Conservation (phyloP, 2,797 vertebrate genomes). For the Eupleurogrammus muticus region DNA sequence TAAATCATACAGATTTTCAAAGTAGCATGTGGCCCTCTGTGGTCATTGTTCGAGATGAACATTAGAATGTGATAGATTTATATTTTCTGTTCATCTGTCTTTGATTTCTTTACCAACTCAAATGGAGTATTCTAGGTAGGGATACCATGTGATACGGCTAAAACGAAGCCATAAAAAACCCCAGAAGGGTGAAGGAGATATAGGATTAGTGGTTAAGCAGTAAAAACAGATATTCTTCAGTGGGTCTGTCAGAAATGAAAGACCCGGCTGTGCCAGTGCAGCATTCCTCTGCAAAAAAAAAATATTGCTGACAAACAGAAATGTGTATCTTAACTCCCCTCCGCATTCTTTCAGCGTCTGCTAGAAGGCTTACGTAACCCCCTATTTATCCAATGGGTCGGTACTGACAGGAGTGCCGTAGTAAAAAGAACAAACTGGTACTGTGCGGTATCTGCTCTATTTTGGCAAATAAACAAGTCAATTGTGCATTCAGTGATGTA, state of each 20-base stretch:
- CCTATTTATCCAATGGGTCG: slow-evolving; percentile 49
- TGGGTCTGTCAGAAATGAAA: slow-evolving; percentile 27
- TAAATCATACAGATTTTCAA: background rate
- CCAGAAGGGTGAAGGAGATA: background rate
- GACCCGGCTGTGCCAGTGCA: background rate
- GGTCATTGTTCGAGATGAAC: slow-evolving; percentile 17
- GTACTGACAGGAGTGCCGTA: slow-evolving; percentile 32
- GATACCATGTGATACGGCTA: slow-evolving; percentile 28
- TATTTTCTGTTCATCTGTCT: background rate
- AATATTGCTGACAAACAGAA: slow-evolving; percentile 57
- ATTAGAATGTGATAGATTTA: background rate
- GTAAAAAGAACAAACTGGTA: slow-evolving; percentile 31
- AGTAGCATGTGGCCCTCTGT: background rate
- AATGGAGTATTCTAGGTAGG: slow-evolving; percentile 32
- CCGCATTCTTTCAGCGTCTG: slow-evolving; percentile 62
- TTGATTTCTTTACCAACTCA: slow-evolving; percentile 12
- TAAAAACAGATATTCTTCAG: background rate
- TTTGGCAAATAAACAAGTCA: slow-evolving; percentile 27
- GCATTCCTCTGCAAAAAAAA: slow-evolving; percentile 42
- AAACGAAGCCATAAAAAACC: background rate
- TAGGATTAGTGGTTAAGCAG: background rate
- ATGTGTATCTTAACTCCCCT: slow-evolving; percentile 59
- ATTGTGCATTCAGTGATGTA: slow-evolving; percentile 17
- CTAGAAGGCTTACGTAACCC: slow-evolving; percentile 57
- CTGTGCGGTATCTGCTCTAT: slow-evolving; percentile 1